Evolutionary conservation across 2,113 vertebrate species (phyloP), one percentile per base, ranked within the genome.

Genomic region (Lathamus discolor): DNA sequence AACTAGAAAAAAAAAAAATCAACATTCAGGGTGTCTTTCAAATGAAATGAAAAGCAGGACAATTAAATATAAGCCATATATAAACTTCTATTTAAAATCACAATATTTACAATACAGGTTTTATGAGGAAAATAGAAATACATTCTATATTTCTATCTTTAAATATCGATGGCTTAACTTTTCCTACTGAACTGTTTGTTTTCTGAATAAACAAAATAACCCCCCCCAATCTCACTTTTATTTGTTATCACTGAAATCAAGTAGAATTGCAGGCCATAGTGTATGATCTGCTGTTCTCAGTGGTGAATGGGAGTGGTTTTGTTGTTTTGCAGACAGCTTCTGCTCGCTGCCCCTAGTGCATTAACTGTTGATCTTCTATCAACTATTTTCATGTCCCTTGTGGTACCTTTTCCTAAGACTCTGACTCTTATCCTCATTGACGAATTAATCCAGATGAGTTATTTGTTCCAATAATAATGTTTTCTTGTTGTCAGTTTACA

Each of bases 191-290:
- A 72, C 82, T 39, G 35, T 37, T 94, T 79, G 46, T 70, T 96
- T 97, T 95, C 72, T 62, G 82, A 95, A 91, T 88, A 90, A 96
- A 96, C 74, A 88, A 89, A 92, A 75, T 73, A 92, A 92, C 43
- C 11, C 13, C 13, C 57, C 22, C 20, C 3, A n/a, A 33, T 88
- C 57, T 76, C 23, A 15, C 8, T 82, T 69, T 77, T 64, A 31
- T 63, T 91, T 91, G 24, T 76, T 93, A 73, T 68, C 46, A 20
- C 24, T 49, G 57, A 57, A 57, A 63, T 46, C 15, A 7, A 5
- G 29, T 46, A 57, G 46, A 86, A 57, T 68, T 57, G 51, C 31
- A 33, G 70, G 62, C 77, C 57, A 19, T 14, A 11, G 8, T 28
- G 23, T n/a, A 16, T 16, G 20, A 9, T 9, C 6, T 28, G 35